Conservation (phyloP, 2,888 invertebrate genomes). For the Dryococelus australis region DNA sequence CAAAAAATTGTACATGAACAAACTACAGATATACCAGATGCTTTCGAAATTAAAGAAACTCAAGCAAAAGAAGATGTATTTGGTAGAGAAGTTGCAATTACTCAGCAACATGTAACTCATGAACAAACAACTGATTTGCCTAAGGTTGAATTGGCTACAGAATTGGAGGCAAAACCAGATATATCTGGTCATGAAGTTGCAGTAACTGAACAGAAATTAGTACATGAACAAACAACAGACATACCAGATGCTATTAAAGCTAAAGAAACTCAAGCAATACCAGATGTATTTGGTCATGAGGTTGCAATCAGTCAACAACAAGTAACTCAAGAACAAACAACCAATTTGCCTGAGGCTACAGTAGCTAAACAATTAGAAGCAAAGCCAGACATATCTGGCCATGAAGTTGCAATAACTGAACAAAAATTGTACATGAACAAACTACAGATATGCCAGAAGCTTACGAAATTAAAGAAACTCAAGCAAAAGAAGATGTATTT, state of each 20-base stretch:
- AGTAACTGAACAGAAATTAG: slow-evolving; percentile 32
- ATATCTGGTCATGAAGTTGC: slow-evolving; percentile 32
- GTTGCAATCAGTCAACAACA: slow-evolving; percentile 35
- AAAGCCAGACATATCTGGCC: slow-evolving; percentile 34
- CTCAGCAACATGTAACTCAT: not conserved
- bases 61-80: slow-evolving; percentile 28
- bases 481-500: not conserved
- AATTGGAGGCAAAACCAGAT: not conserved
- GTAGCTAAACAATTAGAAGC: slow-evolving; percentile 28
- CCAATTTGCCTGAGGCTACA: not conserved
- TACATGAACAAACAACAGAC: slow-evolving; percentile 26
- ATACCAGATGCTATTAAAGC: not conserved
- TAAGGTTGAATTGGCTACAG: not conserved
- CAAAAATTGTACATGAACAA: slow-evolving; percentile 37
- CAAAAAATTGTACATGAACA: slow-evolving; percentile 32
- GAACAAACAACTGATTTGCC: not conserved
- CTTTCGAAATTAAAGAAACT: slow-evolving; percentile 27
- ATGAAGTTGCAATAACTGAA: slow-evolving; percentile 40
- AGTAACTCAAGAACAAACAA: slow-evolving; percentile 27
- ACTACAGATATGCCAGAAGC: slow-evolving; percentile 24
- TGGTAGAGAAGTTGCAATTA: not conserved
- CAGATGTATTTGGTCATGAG: slow-evolving; percentile 31
- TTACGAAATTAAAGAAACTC: not conserved
- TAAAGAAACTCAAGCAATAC: slow-evolving; percentile 33
- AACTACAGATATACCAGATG: slow-evolving; percentile 30